Evolutionary conservation across 2,113 vertebrate genomes (phyloP).

Genomic region (Beaufortia kweichowensis): DNA sequence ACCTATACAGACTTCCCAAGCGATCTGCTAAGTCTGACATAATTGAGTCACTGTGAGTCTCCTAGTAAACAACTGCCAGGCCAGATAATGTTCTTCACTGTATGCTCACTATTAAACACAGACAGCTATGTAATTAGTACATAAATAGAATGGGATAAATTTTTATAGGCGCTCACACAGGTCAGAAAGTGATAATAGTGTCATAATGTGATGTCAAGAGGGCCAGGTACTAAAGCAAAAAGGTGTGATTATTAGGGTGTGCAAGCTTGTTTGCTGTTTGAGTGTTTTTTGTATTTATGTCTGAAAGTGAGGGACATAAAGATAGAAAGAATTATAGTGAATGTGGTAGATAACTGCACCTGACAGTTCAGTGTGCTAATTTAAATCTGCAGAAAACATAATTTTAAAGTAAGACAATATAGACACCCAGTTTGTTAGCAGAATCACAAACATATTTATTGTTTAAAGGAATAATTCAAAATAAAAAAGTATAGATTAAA

Average conservation of each 20-base stretch:
- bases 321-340: constrained; percentile 72
- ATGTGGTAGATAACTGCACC: constrained; percentile 82
- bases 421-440: constrained; percentile 8
- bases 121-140: constrained; percentile 51
- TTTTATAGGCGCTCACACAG: constrained; percentile 39
- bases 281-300: no score
- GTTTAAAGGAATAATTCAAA: no score
- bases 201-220: constrained; percentile 68
- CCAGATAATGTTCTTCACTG: constrained; percentile 45
- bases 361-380: constrained; percentile 91
- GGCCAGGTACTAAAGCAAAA: constrained; percentile 35
- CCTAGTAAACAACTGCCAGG: background rate
- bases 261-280: no score
- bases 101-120: constrained; percentile 43
- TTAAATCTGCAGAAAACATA: constrained; percentile 77
- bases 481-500: no score
- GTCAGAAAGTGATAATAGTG: constrained; percentile 67
- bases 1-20: constrained; percentile 14
- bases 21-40: constrained; percentile 8
- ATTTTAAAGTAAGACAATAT: background rate
- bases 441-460: background rate
- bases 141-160: constrained; percentile 54
- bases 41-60: constrained; percentile 39
- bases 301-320: constrained; percentile 53
- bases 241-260: constrained; percentile 48